Evolutionary conservation across 30 jellyfish, hydroid and myxozoan species (phyloP), one percentile per base, ranked within the genome.

Genomic region (Haliclystus octoradiatus): DNA sequence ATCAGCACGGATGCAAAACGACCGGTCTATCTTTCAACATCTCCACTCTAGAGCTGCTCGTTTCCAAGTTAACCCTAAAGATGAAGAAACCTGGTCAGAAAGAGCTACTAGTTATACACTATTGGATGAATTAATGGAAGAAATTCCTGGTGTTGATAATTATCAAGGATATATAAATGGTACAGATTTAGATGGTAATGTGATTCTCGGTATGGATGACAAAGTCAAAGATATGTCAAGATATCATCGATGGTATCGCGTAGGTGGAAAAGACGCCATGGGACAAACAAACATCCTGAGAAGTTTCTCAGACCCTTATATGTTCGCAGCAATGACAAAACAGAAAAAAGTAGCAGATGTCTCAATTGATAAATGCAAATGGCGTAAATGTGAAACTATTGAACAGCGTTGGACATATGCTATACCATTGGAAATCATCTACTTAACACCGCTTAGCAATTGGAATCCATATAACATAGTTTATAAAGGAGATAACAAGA

Each of bases 331-430:
- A 4, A 80, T 80, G 95, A 88, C 88, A 3, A 70, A 88, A 19
- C 97, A 80, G 51, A 63, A 81, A 51, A 67, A 75, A 64, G 78
- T 88, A 33, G 94, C 89, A 2, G 95, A 9, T 5, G 57, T 40
- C 14, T 40, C 57, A 40, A 19, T 19, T 19, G 57, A 40, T 40
- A 19, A 5, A 9, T 40, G 57, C 19, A 47, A 74, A 52, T 71
- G 69, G 66, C 52, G 71, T 5, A 74, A 51, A 1, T 88, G 97
- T 65, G 79, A 75, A 25, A 62, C 4, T 49, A 53, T 80, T 7
- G 80, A 66, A 28, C 93, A 88, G 35, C 79, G 74, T 33, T 88
- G 97, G 97, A 49, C 94, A 14, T 88, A 90, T 79, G 97, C 97
- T 14, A 80, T 88, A 4, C 97, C 97, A 31, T 62, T 88, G 65